Base-by-base conservation (phyloP, 2,113 vertebrate genomes). In the Trogon surrucura region DNA sequence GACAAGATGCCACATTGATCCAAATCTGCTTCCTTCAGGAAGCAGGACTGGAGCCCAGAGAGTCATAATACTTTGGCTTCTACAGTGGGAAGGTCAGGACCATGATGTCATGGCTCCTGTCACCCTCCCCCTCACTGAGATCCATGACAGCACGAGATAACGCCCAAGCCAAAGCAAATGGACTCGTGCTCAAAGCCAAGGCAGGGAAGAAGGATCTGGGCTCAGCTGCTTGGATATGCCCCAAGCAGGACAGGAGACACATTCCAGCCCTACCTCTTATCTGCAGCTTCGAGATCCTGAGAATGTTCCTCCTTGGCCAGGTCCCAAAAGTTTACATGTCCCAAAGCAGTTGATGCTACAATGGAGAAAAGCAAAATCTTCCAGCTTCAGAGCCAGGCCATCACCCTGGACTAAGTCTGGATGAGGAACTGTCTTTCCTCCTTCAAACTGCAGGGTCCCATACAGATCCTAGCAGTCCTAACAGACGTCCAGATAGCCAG, bases 241-340 rank as follows among this genome's bases (percentile, higher is more conserved):
- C 71, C 71, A 83, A 47, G 34, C 1, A 18, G 44, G 44, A 13
- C 32, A 54, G 66, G 67, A 91, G 34, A 18, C 23, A 61, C 56
- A 91, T 78, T 92, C 80, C 85, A 96, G 38, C 34, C 2, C 83
- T 57, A 78, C n/a, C 26, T 60, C 88, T 91, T 96, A 91, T 93
- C 95, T 91, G 16, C 56, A 80, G 29, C 60, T 92, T 83, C 91
- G 89, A 29, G 38, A 90, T 93, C 88, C 60, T 90, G 67, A 78
- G 62, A 80, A 66, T 47, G 50, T 65, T 78, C 69, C 69, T 78
- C 67, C 44, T 77, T 81, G 88, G 88, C 81, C 67, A 32, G 21
- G 32, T 23, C 71, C 67, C 70, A 78, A 53, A 88, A 56, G 18
- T 22, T 70, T 41, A 16, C 16, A 78, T 12, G 7, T 81, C 70